These are phyloP conservation scores for Centropristis striata DNA, from an alignment of 2,113 vertebrate genomes.

Conservation along the genomic window DNA sequence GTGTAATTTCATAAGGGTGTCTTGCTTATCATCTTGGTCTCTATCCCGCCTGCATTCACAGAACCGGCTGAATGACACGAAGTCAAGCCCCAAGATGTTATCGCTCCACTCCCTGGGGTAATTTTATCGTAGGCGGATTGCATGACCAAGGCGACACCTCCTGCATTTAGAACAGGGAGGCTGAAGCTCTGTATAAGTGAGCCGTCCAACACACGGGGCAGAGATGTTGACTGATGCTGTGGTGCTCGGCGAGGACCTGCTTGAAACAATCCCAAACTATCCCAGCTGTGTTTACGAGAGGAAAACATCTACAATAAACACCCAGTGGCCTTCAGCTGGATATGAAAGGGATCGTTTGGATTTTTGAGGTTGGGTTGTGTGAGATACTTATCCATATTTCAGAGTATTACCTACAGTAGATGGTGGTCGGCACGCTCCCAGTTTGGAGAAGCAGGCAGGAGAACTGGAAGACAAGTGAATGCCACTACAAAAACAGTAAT, in stretches of 20 bases:
- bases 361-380: too few species aligned
- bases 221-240: conserved; percentile 22
- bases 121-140: conserved; percentile 40
- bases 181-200: conserved; percentile 19
- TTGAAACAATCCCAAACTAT: conserved; percentile 31
- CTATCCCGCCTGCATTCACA: not conserved
- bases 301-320: conserved; percentile 21
- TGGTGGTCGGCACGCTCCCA: too few species aligned
- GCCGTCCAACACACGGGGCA: conserved; percentile 1
- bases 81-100: conserved; percentile 17
- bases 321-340: conserved; percentile 3
- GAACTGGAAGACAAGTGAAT: too few species aligned
- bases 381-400: too few species aligned
- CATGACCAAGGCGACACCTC: conserved; percentile 21
- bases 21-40: conserved; percentile 2
- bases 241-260: conserved; percentile 3
- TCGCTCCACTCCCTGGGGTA: conserved; percentile 13
- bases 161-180: conserved; percentile 46
- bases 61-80: conserved; percentile 10
- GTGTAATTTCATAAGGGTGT: not conserved
- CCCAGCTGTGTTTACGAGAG: conserved; percentile 28
- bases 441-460: too few species aligned
- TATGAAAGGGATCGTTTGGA: not conserved
- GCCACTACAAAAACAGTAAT: too few species aligned
- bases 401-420: too few species aligned